phyloP scores from a whole-genome alignment of 2,888 invertebrate genomes.

The Anagyrus pseudococci region DNA sequence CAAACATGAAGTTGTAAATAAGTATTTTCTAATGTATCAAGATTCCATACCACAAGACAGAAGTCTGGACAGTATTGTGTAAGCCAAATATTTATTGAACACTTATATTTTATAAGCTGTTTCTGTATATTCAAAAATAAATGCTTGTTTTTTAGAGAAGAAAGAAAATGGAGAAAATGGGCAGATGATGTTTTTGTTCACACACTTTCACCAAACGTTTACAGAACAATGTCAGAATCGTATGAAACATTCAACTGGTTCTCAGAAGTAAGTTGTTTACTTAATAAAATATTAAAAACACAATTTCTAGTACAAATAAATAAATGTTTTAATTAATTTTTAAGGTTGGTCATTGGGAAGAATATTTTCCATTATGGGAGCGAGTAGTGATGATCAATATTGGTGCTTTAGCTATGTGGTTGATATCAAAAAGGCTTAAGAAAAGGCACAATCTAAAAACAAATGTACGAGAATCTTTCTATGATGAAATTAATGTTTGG shows the following conservation, averaged over 20 bases:
- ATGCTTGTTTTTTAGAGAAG: conserved; percentile 69
- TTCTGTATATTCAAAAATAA: conserved; percentile 1
- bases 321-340: conserved; percentile 8
- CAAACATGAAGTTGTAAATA: conserved; percentile 81
- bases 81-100: conserved; percentile 44
- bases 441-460: conserved; percentile 83
- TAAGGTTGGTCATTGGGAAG: conserved; percentile 87
- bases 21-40: conserved; percentile 86
- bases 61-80: conserved; percentile 68
- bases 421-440: conserved; percentile 88
- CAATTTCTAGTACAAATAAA: background rate
- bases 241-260: conserved; percentile 94
- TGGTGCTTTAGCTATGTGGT: conserved; percentile 93
- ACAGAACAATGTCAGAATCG: conserved; percentile 84
- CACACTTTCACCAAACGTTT: conserved; percentile 94
- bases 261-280: conserved; percentile 66
- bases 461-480: conserved; percentile 88
- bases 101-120: background rate
- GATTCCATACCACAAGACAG: conserved; percentile 65
- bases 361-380: conserved; percentile 87
- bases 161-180: conserved; percentile 96
- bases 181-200: conserved; percentile 91
- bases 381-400: conserved; percentile 86
- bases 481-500: conserved; percentile 88
- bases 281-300: no score